A percentile compares a stretch with the other conserved stretches of the same genome.
Conservation (phyloP, 2,888 invertebrate species). For the Automeris io region DNA sequence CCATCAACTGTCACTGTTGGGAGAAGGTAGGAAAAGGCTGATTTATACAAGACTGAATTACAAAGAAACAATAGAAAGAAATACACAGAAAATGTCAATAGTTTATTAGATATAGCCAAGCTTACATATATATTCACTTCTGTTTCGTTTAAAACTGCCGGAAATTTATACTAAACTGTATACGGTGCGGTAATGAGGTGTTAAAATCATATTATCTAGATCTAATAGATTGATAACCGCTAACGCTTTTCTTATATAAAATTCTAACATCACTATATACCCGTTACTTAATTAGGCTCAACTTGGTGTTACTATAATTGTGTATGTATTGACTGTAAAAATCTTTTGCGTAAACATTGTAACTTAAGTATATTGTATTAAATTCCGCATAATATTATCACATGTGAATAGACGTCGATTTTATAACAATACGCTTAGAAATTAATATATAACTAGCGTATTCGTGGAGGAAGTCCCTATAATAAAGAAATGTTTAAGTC, state of each 20-base stretch:
- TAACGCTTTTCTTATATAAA: conserved; percentile 46
- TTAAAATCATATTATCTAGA: conserved; percentile 21
- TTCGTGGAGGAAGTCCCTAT: no score
- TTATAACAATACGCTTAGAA: no score
- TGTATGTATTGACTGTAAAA: conserved; percentile 30
- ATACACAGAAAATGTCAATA: conserved; percentile 74
- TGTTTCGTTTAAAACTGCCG: conserved; percentile 64
- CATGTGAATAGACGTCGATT: conserved; percentile 16
- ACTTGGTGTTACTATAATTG: conserved; percentile 71
- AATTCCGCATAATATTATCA: conserved; percentile 45
- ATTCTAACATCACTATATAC: no score
- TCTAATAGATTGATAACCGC: neutral
- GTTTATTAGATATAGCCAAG: conserved; percentile 77
- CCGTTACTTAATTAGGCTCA: no score
- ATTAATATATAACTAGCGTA: no score
- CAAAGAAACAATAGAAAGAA: no score
- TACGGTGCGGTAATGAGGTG: conserved; percentile 36
- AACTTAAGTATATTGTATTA: conserved; percentile 29
- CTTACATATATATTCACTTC: conserved; percentile 67
- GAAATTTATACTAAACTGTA: conserved; percentile 36
- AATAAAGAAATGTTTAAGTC: no score
- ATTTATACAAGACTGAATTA: no score
- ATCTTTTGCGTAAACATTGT: conserved; percentile 46
- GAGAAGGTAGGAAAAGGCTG: no score
- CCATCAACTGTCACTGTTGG: no score